phyloP scores from a whole-genome alignment of 2,113 vertebrate species.

The Leiothrix lutea region DNA sequence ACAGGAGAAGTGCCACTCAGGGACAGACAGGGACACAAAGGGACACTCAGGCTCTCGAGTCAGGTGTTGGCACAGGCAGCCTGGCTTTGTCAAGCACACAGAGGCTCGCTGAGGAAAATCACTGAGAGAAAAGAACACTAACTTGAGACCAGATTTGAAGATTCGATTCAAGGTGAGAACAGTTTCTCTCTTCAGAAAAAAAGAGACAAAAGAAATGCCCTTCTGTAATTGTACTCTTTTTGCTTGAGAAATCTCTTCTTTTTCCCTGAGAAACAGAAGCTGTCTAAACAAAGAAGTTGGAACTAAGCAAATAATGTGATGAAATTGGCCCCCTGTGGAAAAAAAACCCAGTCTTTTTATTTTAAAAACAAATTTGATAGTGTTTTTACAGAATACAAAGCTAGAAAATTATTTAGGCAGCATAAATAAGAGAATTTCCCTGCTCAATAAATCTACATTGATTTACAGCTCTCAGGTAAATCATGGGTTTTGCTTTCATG shows the following conservation, averaged over 20 bases:
- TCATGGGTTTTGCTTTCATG: not conserved
- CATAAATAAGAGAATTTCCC: not conserved
- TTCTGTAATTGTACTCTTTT: not conserved
- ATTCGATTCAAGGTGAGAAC: not conserved
- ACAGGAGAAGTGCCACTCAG: rapidly evolving
- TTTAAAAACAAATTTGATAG: not conserved
- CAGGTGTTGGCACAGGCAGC: not conserved
- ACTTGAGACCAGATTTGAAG: not conserved
- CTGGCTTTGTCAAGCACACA: not conserved
- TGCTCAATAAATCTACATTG: not conserved
- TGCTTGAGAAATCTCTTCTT: not conserved
- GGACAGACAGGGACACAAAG: not conserved
- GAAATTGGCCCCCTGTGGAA: not conserved
- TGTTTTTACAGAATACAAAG: not conserved
- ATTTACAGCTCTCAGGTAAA: not conserved
- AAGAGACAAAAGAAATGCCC: not conserved
- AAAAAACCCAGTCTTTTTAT: not conserved
- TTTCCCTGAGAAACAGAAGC: not conserved
- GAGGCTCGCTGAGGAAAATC: not conserved
- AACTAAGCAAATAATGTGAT: not conserved
- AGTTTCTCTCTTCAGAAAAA: not conserved
- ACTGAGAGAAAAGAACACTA: not conserved
- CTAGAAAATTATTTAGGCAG: not conserved
- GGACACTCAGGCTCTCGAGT: rapidly evolving
- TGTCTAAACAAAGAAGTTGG: not conserved